Evolutionary conservation across 2,888 invertebrate genomes (phyloP).

Genomic region (Xylota segnis): DNA sequence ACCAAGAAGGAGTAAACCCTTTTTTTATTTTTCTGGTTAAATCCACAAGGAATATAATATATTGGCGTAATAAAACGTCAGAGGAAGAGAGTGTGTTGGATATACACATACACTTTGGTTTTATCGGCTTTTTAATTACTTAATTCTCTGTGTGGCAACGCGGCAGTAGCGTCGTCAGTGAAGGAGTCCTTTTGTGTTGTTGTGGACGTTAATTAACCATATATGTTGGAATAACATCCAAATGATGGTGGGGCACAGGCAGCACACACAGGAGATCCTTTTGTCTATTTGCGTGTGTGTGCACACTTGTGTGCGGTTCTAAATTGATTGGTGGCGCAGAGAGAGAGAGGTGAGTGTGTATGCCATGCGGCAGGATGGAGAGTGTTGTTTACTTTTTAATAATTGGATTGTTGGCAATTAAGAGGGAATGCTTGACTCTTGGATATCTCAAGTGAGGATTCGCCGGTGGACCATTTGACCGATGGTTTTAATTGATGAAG

Average conservation of each 20-base stretch:
- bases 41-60: conserved; percentile 67
- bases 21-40: conserved; percentile 38
- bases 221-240: conserved; percentile 60
- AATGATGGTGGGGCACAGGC: conserved; percentile 61
- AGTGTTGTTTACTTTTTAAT: conserved; percentile 60
- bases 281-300: conserved; percentile 41
- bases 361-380: not conserved
- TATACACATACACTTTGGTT: conserved; percentile 48
- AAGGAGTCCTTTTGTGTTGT: conserved; percentile 57
- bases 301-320: conserved; percentile 31
- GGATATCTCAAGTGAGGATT: conserved; percentile 1
- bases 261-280: conserved; percentile 49
- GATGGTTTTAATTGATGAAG: conserved; percentile 26
- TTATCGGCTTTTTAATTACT: conserved; percentile 76
- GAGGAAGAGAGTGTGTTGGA: conserved; percentile 5
- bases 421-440: conserved; percentile 9
- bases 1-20: conserved; percentile 6
- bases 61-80: conserved; percentile 41
- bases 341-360: not conserved
- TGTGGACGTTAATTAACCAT: conserved; percentile 68
- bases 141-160: conserved; percentile 44
- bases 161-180: conserved; percentile 12
- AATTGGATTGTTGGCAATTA: conserved; percentile 61
- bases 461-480: conserved; percentile 19
- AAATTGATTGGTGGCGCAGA: conserved; percentile 55